Evolutionary conservation across 2,888 invertebrate genomes (phyloP).

Genomic region (Tyria jacobaeae): DNA sequence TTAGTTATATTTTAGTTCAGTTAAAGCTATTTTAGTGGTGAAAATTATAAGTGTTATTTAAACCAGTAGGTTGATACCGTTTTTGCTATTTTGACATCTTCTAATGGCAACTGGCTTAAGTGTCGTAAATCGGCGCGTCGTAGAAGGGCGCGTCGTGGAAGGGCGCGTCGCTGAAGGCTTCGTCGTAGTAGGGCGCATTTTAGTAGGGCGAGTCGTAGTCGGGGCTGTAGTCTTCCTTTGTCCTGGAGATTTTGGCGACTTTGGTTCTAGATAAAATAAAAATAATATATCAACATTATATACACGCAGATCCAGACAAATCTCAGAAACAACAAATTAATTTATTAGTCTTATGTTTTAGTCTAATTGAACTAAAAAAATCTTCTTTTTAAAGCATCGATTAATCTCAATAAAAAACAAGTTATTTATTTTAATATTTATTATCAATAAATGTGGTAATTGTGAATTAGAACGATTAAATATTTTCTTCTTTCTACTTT

Average conservation of each 20-base stretch:
- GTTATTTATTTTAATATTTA: no score
- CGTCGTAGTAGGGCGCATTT: no score
- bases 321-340: no score
- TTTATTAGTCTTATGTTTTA: no score
- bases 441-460: background rate
- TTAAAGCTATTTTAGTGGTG: background rate
- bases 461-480: background rate
- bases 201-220: background rate
- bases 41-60: background rate
- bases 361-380: no score
- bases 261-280: background rate
- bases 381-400: no score
- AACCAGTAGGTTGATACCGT: background rate
- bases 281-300: no score
- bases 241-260: background rate
- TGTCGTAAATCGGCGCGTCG: background rate
- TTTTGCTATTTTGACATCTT: slow-evolving; percentile 9
- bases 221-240: background rate
- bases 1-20: background rate
- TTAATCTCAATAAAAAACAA: no score
- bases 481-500: background rate
- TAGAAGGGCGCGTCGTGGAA: background rate
- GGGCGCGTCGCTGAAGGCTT: background rate
- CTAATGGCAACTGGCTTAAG: background rate
- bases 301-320: no score